Evolutionary conservation across 2,888 invertebrate species (phyloP).

Genomic region (Leptinotarsa juncta): DNA sequence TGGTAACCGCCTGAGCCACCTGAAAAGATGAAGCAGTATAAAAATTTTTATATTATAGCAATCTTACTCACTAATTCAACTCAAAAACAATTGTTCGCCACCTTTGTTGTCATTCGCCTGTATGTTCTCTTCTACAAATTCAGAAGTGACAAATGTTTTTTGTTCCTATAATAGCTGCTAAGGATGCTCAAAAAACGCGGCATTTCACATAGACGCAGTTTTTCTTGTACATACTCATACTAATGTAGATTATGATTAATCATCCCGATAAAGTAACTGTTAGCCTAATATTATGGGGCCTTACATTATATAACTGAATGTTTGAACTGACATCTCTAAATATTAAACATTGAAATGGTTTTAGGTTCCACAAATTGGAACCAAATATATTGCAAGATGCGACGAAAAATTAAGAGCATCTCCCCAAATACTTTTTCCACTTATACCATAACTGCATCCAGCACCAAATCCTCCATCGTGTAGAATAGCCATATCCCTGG

Average conservation of each 20-base stretch:
- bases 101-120: constrained; percentile 53
- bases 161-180: constrained; percentile 33
- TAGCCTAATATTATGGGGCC: neutral
- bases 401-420: too few relatives aligned
- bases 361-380: too few relatives aligned
- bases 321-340: too few relatives aligned
- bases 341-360: too few relatives aligned
- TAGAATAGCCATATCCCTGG: too few relatives aligned
- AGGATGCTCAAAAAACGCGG: neutral
- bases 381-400: too few relatives aligned
- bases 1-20: constrained; percentile 69
- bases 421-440: too few relatives aligned
- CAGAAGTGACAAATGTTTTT: constrained; percentile 30
- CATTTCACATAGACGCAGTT: neutral
- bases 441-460: too few relatives aligned
- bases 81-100: constrained; percentile 54
- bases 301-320: too few relatives aligned
- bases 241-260: neutral
- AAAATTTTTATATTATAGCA: constrained; percentile 60
- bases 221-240: neutral
- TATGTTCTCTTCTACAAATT: constrained; percentile 43
- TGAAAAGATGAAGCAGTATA: constrained; percentile 61
- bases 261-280: neutral
- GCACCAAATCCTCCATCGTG: too few relatives aligned
- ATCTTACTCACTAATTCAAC: constrained; percentile 59